Percentiles rank a stretch among this genome's conserved stretches.
These are phyloP conservation scores for Mustela nigripes DNA, from an alignment of 2,113 vertebrate species.

Conservation along the genomic window DNA sequence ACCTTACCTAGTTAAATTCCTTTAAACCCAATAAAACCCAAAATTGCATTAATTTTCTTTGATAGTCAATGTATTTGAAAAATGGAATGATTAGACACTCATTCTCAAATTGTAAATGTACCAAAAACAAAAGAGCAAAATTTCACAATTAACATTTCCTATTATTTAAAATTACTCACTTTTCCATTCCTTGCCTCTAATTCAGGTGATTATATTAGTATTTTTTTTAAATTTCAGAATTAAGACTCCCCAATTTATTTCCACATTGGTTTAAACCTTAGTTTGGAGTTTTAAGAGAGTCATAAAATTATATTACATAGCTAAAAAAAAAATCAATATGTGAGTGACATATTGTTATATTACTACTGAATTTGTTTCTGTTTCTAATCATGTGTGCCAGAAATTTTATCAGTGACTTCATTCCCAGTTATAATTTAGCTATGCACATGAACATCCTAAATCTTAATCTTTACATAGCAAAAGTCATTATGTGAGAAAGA, in stretches of 20 bases:
- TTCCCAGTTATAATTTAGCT: not conserved
- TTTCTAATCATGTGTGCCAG: not conserved
- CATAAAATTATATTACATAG: not conserved
- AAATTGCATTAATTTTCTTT: not conserved
- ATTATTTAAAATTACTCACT: not conserved
- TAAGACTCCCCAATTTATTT: not conserved
- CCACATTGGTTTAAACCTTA: not conserved
- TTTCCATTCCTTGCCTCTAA: not conserved
- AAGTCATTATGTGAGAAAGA: not conserved
- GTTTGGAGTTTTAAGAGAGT: conserved; percentile 8
- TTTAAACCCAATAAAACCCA: conserved; percentile 2
- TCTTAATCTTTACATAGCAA: not conserved
- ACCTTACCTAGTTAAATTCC: not conserved
- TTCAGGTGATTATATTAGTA: not conserved
- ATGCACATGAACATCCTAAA: not conserved
- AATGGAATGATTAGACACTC: conserved; percentile 15
- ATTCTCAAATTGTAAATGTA: not conserved
- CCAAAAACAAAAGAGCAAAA: not conserved
- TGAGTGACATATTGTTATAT: conserved; percentile 10
- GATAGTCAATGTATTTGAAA: not conserved
- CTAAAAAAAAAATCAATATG: not conserved
- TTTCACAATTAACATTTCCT: not conserved
- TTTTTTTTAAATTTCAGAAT: not conserved
- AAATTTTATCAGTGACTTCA: conserved; percentile 47
- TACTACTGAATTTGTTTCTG: conserved; percentile 11